Conservation (phyloP, 2,888 invertebrate genomes). For the Hetaerina titia region DNA sequence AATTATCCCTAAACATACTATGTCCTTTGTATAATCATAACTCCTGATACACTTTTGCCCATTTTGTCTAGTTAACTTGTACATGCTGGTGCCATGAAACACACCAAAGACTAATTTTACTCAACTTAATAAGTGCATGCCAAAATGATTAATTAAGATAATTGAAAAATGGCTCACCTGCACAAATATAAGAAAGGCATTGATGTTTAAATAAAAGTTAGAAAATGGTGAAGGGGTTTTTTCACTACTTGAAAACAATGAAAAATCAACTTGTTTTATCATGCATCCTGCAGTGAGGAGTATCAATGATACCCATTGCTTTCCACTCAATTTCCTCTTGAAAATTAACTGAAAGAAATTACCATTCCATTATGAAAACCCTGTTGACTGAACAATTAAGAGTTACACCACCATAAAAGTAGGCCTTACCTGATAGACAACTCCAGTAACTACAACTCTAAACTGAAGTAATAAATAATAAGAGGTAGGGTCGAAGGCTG, state of each 20-base stretch:
- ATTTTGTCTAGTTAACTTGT: too few relatives aligned
- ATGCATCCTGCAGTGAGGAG: conserved; percentile 93
- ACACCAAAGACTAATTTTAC: not conserved
- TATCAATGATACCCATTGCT: conserved; percentile 94
- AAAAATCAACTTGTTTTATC: conserved; percentile 88
- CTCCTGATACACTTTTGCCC: too few relatives aligned
- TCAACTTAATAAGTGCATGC: not conserved
- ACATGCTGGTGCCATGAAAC: too few relatives aligned
- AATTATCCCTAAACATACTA: too few relatives aligned
- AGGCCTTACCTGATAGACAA: conserved; percentile 90
- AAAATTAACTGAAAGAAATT: conserved; percentile 87
- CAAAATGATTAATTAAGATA: not conserved
- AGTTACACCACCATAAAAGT: not conserved
- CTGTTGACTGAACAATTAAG: not conserved
- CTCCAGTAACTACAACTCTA: conserved; percentile 93
- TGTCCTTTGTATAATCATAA: too few relatives aligned
- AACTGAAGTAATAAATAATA: conserved; percentile 94
- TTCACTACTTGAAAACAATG: conserved; percentile 69
- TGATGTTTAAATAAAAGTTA: conserved; percentile 74
- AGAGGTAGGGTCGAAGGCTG: conserved; percentile 95
- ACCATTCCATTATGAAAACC: conserved; percentile 65
- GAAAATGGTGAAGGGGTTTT: conserved; percentile 52
- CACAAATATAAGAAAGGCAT: conserved; percentile 76
- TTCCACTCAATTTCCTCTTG: conserved; percentile 86
- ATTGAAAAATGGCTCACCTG: conserved; percentile 75